These are phyloP conservation scores for Microtus ochrogaster DNA, from an alignment of 2,113 vertebrate species.

Conservation along the genomic window DNA sequence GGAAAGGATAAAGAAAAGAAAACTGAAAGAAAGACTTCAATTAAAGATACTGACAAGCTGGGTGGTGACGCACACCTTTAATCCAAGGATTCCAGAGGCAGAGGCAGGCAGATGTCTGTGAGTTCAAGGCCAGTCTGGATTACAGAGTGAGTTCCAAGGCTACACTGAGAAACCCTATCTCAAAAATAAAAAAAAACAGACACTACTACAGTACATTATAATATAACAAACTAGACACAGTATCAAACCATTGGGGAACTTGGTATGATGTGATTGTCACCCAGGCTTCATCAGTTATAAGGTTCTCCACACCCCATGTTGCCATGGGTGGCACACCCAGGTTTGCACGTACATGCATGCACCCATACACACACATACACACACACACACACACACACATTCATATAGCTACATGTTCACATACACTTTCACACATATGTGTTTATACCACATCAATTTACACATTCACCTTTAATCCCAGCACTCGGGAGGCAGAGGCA, in stretches of 20 bases:
- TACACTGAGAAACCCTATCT: no score
- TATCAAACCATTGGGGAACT: not conserved
- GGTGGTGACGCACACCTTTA: no score
- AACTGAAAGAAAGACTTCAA: no score
- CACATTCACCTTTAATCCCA: no score
- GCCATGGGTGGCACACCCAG: not conserved
- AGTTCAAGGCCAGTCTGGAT: no score
- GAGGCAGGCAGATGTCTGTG: no score
- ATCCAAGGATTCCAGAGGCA: no score
- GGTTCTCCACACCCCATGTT: not conserved
- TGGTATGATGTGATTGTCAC: not conserved
- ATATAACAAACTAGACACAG: not conserved
- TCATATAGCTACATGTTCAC: not conserved
- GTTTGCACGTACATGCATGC: not conserved
- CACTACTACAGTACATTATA: not conserved
- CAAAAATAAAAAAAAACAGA: not conserved
- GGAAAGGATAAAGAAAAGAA: no score
- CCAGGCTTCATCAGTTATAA: not conserved
- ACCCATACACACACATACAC: rapidly evolving
- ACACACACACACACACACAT: not conserved
- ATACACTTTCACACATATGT: not conserved
- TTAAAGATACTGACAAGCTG: no score
- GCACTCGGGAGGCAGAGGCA: no score
- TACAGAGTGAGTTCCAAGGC: no score
- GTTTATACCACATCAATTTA: not conserved